Conservation (phyloP, 2,888 invertebrate species). For the Lasiommata megera region DNA sequence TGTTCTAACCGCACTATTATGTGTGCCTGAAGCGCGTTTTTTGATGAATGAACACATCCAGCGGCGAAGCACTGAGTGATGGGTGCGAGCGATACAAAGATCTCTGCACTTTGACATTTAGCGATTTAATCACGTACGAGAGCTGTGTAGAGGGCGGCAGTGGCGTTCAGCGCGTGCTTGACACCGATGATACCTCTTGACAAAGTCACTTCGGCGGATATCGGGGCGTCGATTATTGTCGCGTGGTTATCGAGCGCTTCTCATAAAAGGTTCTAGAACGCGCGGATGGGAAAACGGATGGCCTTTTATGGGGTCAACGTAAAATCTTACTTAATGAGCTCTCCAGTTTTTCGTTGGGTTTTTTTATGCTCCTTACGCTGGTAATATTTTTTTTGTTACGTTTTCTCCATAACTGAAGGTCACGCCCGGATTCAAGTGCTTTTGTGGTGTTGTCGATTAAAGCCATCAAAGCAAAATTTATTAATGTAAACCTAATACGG, state of each 20-base stretch:
- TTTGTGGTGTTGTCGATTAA: no score
- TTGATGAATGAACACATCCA: slow-evolving; percentile 73
- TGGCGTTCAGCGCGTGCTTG: slow-evolving; percentile 60
- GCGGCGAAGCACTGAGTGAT: slow-evolving; percentile 60
- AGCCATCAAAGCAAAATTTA: no score
- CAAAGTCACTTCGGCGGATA: slow-evolving; percentile 58
- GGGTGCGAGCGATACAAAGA: slow-evolving; percentile 56
- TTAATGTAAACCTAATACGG: no score
- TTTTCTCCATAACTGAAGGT: no score
- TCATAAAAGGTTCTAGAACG: slow-evolving; percentile 20
- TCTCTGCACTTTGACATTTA: slow-evolving; percentile 81
- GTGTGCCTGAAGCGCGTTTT: slow-evolving; percentile 52
- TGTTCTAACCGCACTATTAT: slow-evolving; percentile 32
- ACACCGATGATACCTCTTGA: slow-evolving; percentile 68
- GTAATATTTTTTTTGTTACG: no score
- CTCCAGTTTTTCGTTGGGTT: no score
- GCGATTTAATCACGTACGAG: slow-evolving; percentile 77
- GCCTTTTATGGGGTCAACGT: slow-evolving; percentile 25
- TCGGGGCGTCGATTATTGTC: slow-evolving; percentile 40
- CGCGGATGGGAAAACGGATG: slow-evolving; percentile 21
- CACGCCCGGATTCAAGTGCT: no score
- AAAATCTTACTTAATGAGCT: no score
- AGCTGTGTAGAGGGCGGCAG: slow-evolving; percentile 50
- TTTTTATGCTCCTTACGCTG: no score
- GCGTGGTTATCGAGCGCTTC: slow-evolving; percentile 31